Conservation (phyloP, 1,140 invertebrate genomes). For the Aporrectodea caliginosa region DNA sequence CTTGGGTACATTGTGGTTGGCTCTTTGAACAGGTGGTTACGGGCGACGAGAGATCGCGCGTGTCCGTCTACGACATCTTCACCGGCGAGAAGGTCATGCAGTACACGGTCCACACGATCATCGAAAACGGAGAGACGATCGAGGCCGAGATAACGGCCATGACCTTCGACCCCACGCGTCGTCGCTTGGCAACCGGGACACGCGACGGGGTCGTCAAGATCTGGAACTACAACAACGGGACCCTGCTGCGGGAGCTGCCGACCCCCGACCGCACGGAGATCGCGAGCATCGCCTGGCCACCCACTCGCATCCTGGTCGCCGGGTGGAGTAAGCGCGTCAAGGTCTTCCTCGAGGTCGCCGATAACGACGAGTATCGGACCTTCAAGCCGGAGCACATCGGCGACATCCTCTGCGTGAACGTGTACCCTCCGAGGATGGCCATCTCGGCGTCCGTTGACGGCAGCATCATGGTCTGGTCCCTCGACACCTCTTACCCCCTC, state of each 20-base stretch:
- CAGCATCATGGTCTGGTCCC: slow-evolving; percentile 18
- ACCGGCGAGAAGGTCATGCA: slow-evolving; percentile 25
- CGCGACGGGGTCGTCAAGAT: slow-evolving; percentile 65
- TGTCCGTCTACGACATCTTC: slow-evolving; percentile 18
- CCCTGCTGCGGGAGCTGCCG: slow-evolving; percentile 16
- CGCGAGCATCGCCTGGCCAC: slow-evolving; percentile 12
- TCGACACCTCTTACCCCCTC: slow-evolving; percentile 15
- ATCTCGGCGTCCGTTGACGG: slow-evolving; percentile 21
- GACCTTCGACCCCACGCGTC: slow-evolving; percentile 66
- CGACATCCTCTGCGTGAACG: slow-evolving; percentile 14
- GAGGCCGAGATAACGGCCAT: slow-evolving; percentile 69
- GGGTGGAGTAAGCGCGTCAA: slow-evolving; percentile 12
- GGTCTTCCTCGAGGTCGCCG: slow-evolving; percentile 9
- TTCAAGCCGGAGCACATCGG: background rate
- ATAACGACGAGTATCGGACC: background rate
- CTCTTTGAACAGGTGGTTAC: slow-evolving; percentile 15
- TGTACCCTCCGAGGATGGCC: slow-evolving; percentile 1
- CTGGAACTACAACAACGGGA: slow-evolving; percentile 74
- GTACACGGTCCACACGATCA: slow-evolving; percentile 20
- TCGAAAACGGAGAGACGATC: slow-evolving; percentile 11
- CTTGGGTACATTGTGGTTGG: no score
- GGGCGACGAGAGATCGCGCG: slow-evolving; percentile 8
- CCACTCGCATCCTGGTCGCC: slow-evolving; percentile 12
- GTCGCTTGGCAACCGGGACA: slow-evolving; percentile 66
- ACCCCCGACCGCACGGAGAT: slow-evolving; percentile 8